Base-by-base conservation (phyloP, 2,888 invertebrate species). In the Ichneumoninae sp. region DNA sequence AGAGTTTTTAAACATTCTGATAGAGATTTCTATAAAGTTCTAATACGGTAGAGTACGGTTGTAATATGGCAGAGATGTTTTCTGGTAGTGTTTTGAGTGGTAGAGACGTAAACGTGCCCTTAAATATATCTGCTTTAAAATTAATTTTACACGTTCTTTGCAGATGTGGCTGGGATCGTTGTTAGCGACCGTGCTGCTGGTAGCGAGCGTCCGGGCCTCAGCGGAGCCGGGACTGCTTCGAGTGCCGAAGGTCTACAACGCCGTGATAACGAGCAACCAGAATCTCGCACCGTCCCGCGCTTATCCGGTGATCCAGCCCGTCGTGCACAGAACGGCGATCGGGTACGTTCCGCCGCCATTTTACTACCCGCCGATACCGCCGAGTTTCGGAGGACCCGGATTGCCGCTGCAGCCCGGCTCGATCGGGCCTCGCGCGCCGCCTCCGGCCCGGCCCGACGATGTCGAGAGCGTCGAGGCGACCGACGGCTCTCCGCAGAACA, bases 171-270 rank as follows among this genome's bases (percentile, higher is more conserved):
- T 81, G 26, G 7, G 74, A 30, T 36, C 63, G 13, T 30, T 81
- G 44, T 36, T 83, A 36, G 16, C 79, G 30, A 66, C 84, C 71
- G 88, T 91, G 8, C 88, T 90, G 7, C 33, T 76, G 30, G 89
- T 93, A 8, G 19, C 16, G 22, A 6, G 8, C 5, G 63, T 13
- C 22, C 26, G 13, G 4, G 94, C 93, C 1, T 93, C 94, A 2
- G 89, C 91, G 30, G 89, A 90, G 63, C 93, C 94, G 33, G 94
- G 95, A 3, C 94, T 96, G 0, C 95, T 95, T 40, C 95, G 96
- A 85, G 95, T 96, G 0, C 97, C 97, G 0, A 96, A 96, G 92
- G 96, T 97, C 47, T 97, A 97, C 94, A 97, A 97, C 92, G 97
- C 97, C 0, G 95, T 97, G 79, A 96, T 97, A 91, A 97, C 96